Evolutionary conservation across 2,888 invertebrate species (phyloP).

Genomic region (Drosophila putrida): DNA sequence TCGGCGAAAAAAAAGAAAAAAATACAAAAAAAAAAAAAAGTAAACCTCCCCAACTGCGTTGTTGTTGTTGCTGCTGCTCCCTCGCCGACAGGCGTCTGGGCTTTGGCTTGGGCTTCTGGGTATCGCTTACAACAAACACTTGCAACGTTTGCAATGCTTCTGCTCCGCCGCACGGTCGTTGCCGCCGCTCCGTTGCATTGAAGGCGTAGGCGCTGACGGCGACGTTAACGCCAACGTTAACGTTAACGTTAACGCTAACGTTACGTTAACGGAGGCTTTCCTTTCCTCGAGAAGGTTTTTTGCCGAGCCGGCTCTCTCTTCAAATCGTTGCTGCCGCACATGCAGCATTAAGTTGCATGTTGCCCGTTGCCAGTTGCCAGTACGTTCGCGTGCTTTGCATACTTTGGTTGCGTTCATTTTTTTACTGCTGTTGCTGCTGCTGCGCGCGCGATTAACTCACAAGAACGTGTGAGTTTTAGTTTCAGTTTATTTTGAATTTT

Average conservation of each 20-base stretch:
- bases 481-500: conserved; percentile 17
- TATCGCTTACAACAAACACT: conserved; percentile 81
- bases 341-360: conserved; percentile 60
- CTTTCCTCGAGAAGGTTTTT: conserved; percentile 72
- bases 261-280: conserved; percentile 55
- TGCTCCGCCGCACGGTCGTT: conserved; percentile 63
- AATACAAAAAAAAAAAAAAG: conserved; percentile 31
- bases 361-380: conserved; percentile 71
- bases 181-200: conserved; percentile 28
- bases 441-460: conserved; percentile 17
- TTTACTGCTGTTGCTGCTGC: conserved; percentile 51
- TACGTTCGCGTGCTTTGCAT: conserved; percentile 84
- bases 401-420: conserved; percentile 83
- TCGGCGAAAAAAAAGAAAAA: conserved; percentile 22
- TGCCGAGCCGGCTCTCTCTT: conserved; percentile 70
- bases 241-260: conserved; percentile 63
- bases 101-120: conserved; percentile 33
- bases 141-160: conserved; percentile 76
- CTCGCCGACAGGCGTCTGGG: conserved; percentile 61
- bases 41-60: conserved; percentile 66
- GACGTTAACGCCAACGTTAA: conserved; percentile 55
- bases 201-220: conserved; percentile 32
- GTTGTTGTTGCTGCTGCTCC: conserved; percentile 49
- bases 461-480: conserved; percentile 31
- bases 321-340: conserved; percentile 18